Percentiles rank a stretch among this genome's conserved stretches.
Conservation (phyloP, 2,797 vertebrate species). For the Alexandromys oeconomus region DNA sequence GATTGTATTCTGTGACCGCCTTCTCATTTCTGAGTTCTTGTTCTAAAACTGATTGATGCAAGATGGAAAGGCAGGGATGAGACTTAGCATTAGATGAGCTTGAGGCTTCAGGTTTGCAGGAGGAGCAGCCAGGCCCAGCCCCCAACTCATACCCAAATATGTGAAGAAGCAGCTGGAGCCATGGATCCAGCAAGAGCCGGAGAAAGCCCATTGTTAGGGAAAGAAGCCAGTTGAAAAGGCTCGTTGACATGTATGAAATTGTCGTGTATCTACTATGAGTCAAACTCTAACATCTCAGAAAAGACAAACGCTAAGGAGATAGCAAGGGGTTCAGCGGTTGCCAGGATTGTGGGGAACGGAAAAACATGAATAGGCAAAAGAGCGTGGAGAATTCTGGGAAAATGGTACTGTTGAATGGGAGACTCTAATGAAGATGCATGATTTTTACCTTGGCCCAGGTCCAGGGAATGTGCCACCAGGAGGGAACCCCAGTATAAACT, state of each 20-base stretch:
- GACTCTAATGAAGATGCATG: not conserved
- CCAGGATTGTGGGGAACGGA: no score
- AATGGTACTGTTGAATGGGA: not conserved
- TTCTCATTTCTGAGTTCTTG: conserved; percentile 47
- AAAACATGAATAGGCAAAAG: not conserved
- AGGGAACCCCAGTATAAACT: not conserved
- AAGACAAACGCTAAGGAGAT: not conserved
- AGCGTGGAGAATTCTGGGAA: not conserved
- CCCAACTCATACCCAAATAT: not conserved
- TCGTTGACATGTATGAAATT: not conserved
- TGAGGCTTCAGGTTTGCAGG: not conserved
- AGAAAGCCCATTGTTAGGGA: not conserved
- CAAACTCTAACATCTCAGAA: not conserved
- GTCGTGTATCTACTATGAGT: not conserved
- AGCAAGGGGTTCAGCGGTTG: not conserved
- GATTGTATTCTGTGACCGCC: not conserved
- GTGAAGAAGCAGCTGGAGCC: not conserved
- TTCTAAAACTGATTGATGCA: not conserved
- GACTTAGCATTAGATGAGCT: not conserved
- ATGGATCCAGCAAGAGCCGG: not conserved
- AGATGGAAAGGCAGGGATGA: no score
- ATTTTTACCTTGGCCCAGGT: not conserved
- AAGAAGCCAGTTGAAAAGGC: not conserved
- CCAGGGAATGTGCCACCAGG: not conserved
- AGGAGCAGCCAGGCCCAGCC: not conserved